A percentile compares a stretch with the other conserved stretches of the same genome.
These are phyloP conservation scores for Cebuella pygmaea DNA, from an alignment of 2,797 vertebrate species.

Conservation along the genomic window DNA sequence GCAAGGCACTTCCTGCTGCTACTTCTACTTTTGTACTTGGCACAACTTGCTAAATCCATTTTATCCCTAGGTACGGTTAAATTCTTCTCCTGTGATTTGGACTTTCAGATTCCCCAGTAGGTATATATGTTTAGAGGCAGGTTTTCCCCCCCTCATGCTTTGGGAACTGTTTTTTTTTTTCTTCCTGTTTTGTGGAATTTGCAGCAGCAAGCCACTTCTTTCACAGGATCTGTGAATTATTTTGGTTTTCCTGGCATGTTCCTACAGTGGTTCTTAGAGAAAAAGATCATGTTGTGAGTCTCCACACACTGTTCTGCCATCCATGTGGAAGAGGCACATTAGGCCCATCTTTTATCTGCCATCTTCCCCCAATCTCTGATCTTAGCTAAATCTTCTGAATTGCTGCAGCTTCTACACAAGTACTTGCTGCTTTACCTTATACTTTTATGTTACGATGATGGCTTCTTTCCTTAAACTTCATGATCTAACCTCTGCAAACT, in stretches of 20 bases:
- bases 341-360: background rate
- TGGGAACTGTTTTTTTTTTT: background rate
- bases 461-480: background rate
- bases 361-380: background rate
- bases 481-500: background rate
- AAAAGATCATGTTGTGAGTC: background rate
- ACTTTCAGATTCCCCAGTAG: background rate
- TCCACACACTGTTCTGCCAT: background rate
- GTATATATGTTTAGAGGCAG: background rate
- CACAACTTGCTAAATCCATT: background rate
- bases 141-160: background rate
- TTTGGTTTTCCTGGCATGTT: background rate
- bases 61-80: background rate
- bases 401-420: background rate
- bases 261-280: background rate
- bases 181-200: background rate
- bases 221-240: background rate
- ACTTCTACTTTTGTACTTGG: background rate
- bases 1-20: background rate
- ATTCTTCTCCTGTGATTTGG: background rate
- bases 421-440: background rate
- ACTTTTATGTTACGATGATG: background rate
- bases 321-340: background rate
- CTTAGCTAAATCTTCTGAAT: background rate
- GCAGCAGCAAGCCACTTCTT: background rate